Base-by-base conservation (phyloP, 1,140 invertebrate species). In the Ostrea denselamellosa region DNA sequence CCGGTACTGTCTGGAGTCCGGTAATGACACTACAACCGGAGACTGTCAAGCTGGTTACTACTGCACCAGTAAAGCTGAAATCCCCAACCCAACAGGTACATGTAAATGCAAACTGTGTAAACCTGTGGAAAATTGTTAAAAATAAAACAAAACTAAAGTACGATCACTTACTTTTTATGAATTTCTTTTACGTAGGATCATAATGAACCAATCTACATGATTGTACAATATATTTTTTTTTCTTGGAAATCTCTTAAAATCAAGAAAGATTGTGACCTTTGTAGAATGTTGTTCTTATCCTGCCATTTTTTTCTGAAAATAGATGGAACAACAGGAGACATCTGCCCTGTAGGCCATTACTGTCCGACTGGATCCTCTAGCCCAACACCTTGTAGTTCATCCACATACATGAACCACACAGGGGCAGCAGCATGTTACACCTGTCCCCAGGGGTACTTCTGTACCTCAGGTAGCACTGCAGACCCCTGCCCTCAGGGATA, bases 351-450 rank as follows among this genome's bases (percentile, higher is more conserved):
- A 12, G 94, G 94, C 81, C 71, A 93, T 88, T 93, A 93, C 89
- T 94, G 94, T 84, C 92, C 93, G 25, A 65, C 86, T 5, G 93
- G 93, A 51, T 93, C 93, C 17, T 19, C 65, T 3, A 51, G 71
- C 8, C 90, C 92, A 0, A 85, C 19, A 17, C 81, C 90, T 0
- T 94, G 94, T 87, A 81, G 90, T n/a, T 86, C 90, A 81, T 89
- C 90, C 22, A 93, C 91, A 7, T 94, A 92, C 92, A 94, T 93
- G 91, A 94, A 94, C 89, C 90, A 92, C 81, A 94, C 93, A 5
- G 94, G 94, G 14, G 93, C 91, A 0, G 89, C 88, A 0, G 89
- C 54, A 0, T 94, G 94, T 86, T 85, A 92, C 77, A 86, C 83
- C n/a, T 94, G 94, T 83, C 94, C 94, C 34, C 88, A 90, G 58